These are phyloP conservation scores for Noctuana brunneofusca DNA, from an alignment of 2,888 invertebrate genomes.

Conservation along the genomic window DNA sequence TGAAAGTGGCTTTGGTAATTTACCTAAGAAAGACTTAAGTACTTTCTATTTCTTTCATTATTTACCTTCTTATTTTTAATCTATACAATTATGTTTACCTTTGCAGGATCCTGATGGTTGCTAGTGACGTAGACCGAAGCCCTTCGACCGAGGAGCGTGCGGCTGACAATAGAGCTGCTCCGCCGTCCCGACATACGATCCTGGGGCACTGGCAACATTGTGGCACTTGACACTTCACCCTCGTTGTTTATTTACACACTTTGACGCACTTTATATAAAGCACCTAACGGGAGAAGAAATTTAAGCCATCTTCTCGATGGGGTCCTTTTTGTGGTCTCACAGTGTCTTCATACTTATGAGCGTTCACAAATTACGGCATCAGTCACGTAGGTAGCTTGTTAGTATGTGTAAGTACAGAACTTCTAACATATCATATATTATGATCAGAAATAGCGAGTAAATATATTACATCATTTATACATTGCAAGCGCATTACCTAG, in stretches of 20 bases:
- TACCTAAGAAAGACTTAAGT: no score
- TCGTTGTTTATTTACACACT: not conserved
- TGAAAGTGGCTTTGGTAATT: no score
- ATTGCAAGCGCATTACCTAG: no score
- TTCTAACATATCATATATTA: not conserved
- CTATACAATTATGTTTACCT: constrained; percentile 71
- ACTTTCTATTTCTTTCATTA: no score
- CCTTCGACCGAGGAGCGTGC: constrained; percentile 85
- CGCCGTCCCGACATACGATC: constrained; percentile 84
- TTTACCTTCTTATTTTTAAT: not conserved
- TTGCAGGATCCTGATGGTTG: constrained; percentile 84
- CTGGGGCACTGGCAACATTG: constrained; percentile 80
- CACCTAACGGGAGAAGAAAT: not conserved
- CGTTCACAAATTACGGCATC: not conserved
- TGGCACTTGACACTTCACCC: constrained; percentile 40
- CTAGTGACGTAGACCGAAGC: constrained; percentile 85
- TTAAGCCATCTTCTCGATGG: not conserved
- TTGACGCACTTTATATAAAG: not conserved
- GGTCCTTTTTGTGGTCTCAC: not conserved
- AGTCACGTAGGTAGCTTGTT: not conserved
- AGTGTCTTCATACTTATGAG: not conserved
- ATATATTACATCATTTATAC: no score
- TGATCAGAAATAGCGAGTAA: not conserved
- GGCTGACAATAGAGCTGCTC: constrained; percentile 86
- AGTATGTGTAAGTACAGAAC: not conserved